Percentiles rank a stretch among this genome's conserved stretches.
Evolutionary conservation across 1,140 invertebrate genomes (phyloP).

Genomic region (Polypedilum vanderplanki): DNA sequence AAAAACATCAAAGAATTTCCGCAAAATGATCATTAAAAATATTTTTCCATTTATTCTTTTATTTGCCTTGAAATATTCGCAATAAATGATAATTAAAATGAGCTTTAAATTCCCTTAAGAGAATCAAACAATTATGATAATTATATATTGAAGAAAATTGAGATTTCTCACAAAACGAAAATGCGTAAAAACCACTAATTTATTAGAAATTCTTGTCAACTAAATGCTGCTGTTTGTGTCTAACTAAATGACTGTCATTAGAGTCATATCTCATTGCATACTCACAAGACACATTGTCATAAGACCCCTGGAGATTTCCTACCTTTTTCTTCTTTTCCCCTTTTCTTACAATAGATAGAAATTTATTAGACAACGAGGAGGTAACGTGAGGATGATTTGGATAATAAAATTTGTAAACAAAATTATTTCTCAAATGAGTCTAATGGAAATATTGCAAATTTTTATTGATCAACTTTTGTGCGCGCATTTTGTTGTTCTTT

Average conservation of each 20-base stretch:
- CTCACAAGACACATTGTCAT: neutral
- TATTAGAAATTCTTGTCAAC: conserved; percentile 1
- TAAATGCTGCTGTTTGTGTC: neutral
- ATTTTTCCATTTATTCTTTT: no score
- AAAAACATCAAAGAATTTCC: conserved; percentile 23
- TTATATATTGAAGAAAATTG: no score
- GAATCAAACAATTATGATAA: no score
- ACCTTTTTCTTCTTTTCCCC: neutral
- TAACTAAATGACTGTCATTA: conserved; percentile 4
- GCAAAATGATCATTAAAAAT: conserved; percentile 26
- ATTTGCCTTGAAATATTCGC: no score
- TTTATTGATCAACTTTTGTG: conserved; percentile 22
- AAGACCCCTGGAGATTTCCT: neutral
- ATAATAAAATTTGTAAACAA: conserved; percentile 27
- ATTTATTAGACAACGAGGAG: neutral
- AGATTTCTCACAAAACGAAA: no score
- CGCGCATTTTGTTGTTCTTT: no score
- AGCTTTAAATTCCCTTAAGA: no score
- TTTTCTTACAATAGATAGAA: neutral
- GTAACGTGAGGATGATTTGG: neutral
- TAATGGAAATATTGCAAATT: conserved; percentile 24
- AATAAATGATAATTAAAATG: no score
- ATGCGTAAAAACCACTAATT: conserved; percentile 26
- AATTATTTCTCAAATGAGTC: conserved; percentile 7
- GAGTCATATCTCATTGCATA: neutral